Base-by-base conservation (phyloP, 2,888 invertebrate species). In the Drosophila nr. fundita region DNA sequence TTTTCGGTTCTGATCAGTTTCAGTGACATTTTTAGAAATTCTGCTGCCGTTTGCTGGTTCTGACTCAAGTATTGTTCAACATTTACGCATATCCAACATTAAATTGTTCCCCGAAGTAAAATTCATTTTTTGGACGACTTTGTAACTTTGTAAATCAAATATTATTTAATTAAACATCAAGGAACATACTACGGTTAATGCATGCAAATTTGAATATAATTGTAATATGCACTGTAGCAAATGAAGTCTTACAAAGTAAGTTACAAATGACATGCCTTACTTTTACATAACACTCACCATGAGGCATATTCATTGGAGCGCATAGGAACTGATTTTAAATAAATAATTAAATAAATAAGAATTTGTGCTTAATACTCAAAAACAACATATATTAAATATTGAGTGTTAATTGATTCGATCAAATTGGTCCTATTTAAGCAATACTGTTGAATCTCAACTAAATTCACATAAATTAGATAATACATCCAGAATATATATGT, bases 11-110 rank as follows among this genome's bases (percentile, higher is more conserved):
- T 45, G 64, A 71, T 78, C 59, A 29, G 62, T 65, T 58, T 15
- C 45, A 24, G 45, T 57, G 34, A 45, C 45, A 45, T 15, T 15
- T 76, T 66, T 61, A 40, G 60, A 69, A 65, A 63, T 78, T 78
- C 29, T 66, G 79, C 70, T 74, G 57, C 21, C 58, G 61, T 68
- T 71, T 32, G 49, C 58, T 21, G 38, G 15, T 70, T 50, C 15
- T 45, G 13, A n/a, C n/a, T n/a, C n/a, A n/a, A n/a, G n/a, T n/a
- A n/a, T n/a, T n/a, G n/a, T n/a, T n/a, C n/a, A n/a, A n/a, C n/a
- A n/a, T n/a, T 4, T 24, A 15, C 15, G 24, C n/a, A 24, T 15
- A 45, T 24, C 13, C 4, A 8, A 45, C 13, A 24, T 45, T 45
- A 4, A 24, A 45, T 24, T 24, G 15, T 45, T 24, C 4, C 45